These are phyloP conservation scores for Drosophila pectinifera DNA, from an alignment of 1,140 invertebrate species.

Conservation along the genomic window DNA sequence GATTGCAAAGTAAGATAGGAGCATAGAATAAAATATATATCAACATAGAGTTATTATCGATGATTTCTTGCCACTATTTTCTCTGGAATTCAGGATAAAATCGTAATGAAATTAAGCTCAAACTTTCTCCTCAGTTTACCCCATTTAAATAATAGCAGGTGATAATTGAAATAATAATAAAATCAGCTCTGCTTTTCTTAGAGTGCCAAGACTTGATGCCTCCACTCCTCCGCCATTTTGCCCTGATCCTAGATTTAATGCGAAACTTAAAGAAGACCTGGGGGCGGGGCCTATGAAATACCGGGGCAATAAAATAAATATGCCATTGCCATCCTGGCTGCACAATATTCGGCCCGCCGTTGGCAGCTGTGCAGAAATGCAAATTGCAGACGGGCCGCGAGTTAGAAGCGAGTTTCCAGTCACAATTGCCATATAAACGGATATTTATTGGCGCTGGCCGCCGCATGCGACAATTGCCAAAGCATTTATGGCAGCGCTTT, in stretches of 20 bases:
- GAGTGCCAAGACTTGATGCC: conserved; percentile 30
- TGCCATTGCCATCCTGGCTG: conserved; percentile 42
- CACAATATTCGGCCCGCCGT: conserved; percentile 38
- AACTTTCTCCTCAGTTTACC: too few species aligned
- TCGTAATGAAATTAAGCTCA: too few species aligned
- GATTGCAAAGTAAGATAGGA: too few species aligned
- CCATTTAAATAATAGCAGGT: background rate
- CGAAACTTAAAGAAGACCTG: conserved; percentile 17
- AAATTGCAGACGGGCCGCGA: conserved; percentile 51
- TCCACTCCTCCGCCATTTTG: conserved; percentile 62
- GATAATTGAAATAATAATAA: background rate
- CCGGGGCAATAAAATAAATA: conserved; percentile 63
- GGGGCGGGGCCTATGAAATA: conserved; percentile 2
- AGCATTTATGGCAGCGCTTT: conserved; percentile 74
- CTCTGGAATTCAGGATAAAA: background rate
- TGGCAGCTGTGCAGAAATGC: conserved; percentile 76
- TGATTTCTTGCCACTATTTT: background rate
- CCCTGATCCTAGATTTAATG: conserved; percentile 40
- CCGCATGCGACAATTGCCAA: conserved; percentile 74
- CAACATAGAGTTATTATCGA: background rate
- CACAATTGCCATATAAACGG: conserved; percentile 80
- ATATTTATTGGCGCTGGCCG: conserved; percentile 74
- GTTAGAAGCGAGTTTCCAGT: conserved; percentile 47
- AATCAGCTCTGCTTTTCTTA: background rate
- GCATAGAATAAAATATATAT: too few species aligned